Base-by-base conservation (phyloP, 64 coral and sea anemone genomes). In the Montipora efflorescens region DNA sequence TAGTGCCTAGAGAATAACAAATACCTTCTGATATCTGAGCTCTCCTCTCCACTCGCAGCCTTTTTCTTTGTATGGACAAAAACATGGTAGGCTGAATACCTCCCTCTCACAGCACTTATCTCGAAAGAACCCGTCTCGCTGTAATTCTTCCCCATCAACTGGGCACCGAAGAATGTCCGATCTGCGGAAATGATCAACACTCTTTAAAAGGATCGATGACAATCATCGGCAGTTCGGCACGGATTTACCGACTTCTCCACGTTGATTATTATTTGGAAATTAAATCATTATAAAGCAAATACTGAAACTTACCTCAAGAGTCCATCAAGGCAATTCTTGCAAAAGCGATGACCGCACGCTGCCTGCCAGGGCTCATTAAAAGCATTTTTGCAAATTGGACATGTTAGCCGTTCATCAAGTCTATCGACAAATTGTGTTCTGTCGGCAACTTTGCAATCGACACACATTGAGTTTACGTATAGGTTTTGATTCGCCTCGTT, bases 21-120 rank as follows among this genome's bases (percentile, higher is more conserved):
- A 48, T 83, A 92, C 94, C 70, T 95, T 18, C 61, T 92, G 50
- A 51, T 95, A 74, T 22, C 58, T 36, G 15, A 95, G 49, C 74
- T 92, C 94, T 73, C 89, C 89, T 19, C 82, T 91, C 94, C 94
- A 95, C 10, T 82, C 68, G 79, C 94, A 95, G 5, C 94, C 75
- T 68, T 48, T 66, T 5, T 74, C 58, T 71, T 81, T 80, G 43
- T 82, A 79, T 78, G 72, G 77, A 74, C 94, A 95, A 59, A 87
- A 95, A 78, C 90, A 95, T 16, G 81, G 69, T 1, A 95, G 90
- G 5, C 59, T 62, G 10, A 81, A 58, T 3, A 95, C 53, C 69
- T 95, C 94, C 14, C 94, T 78, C 66, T 83, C 67, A 77, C 94
- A 95, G 19, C 89, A 92, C 4, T 82, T 90, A 62, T 95, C 94